Percentiles rank a stretch among this genome's conserved stretches.
These are phyloP conservation scores for Petrolisthes cinctipes DNA, from an alignment of 2,888 invertebrate species.

Conservation along the genomic window DNA sequence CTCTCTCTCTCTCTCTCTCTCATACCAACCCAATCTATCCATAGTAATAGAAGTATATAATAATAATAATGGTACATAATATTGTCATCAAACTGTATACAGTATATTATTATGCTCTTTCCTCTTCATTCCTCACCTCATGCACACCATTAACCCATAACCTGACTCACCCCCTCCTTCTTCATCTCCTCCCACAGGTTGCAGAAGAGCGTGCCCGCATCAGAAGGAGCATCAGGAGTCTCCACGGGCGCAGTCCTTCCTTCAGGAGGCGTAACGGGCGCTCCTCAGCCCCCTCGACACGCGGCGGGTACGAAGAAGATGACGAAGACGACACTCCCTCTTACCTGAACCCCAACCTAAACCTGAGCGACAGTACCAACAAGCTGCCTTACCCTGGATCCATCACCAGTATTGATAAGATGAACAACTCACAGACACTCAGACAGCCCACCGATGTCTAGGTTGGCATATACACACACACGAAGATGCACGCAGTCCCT, in stretches of 20 bases:
- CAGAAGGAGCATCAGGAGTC: conserved; percentile 46
- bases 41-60: too few relatives aligned
- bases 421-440: conserved; percentile 10
- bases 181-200: conserved; percentile 27
- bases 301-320: conserved; percentile 25
- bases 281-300: conserved; percentile 22
- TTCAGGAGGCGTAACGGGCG: background rate
- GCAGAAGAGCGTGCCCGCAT: conserved; percentile 35
- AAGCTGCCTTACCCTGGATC: conserved; percentile 44
- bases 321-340: background rate
- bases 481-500: too few relatives aligned
- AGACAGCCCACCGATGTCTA: conserved; percentile 37
- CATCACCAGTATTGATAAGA: conserved; percentile 34
- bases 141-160: background rate
- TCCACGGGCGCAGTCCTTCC: conserved; percentile 21
- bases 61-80: background rate
- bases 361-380: conserved; percentile 43
- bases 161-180: background rate
- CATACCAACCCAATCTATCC: too few relatives aligned
- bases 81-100: background rate
- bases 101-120: background rate
- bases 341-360: conserved; percentile 38
- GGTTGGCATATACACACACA: background rate
- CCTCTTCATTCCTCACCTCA: background rate
- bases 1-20: too few relatives aligned